Percentiles rank a stretch among this genome's conserved stretches.
Evolutionary conservation across 2,888 invertebrate genomes (phyloP).

Genomic region (Phlogophora meticulosa): DNA sequence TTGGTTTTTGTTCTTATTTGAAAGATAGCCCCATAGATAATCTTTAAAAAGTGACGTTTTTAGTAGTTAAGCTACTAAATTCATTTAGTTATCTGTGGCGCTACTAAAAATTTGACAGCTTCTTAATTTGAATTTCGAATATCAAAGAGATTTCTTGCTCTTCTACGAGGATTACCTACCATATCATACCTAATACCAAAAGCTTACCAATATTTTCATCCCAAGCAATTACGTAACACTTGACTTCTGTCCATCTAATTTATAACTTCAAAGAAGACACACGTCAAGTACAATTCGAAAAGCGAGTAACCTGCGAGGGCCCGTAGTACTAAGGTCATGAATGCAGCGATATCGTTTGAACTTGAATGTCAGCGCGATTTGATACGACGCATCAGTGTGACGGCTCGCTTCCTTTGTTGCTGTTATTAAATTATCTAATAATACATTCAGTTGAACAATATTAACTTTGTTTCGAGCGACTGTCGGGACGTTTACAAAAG

Average conservation of each 20-base stretch:
- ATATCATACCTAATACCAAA: not conserved
- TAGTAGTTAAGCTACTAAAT: not conserved
- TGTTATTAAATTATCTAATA: slow-evolving; percentile 85
- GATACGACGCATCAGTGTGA: slow-evolving; percentile 87
- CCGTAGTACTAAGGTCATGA: slow-evolving; percentile 70
- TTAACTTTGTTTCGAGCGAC: slow-evolving; percentile 49
- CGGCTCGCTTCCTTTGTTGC: slow-evolving; percentile 86
- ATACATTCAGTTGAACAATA: slow-evolving; percentile 67
- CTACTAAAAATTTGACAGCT: slow-evolving; percentile 1
- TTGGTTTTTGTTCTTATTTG: not conserved
- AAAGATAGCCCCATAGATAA: not conserved
- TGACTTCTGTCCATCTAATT: slow-evolving; percentile 43
- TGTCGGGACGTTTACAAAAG: slow-evolving; percentile 14
- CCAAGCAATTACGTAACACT: slow-evolving; percentile 24
- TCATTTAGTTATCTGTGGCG: not conserved
- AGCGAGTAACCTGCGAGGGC: slow-evolving; percentile 52
- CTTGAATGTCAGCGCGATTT: slow-evolving; percentile 88
- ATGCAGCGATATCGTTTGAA: slow-evolving; percentile 81
- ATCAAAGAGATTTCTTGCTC: no score
- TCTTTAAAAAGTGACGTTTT: not conserved
- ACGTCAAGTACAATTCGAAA: slow-evolving; percentile 36
- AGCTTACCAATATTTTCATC: slow-evolving; percentile 1
- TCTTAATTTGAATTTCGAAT: slow-evolving; percentile 12
- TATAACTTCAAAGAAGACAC: slow-evolving; percentile 50
- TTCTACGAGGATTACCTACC: no score